Evolutionary conservation across 2,113 vertebrate species (phyloP), one percentile per base, ranked within the genome.

Genomic region (Paraplagusia blochii): DNA sequence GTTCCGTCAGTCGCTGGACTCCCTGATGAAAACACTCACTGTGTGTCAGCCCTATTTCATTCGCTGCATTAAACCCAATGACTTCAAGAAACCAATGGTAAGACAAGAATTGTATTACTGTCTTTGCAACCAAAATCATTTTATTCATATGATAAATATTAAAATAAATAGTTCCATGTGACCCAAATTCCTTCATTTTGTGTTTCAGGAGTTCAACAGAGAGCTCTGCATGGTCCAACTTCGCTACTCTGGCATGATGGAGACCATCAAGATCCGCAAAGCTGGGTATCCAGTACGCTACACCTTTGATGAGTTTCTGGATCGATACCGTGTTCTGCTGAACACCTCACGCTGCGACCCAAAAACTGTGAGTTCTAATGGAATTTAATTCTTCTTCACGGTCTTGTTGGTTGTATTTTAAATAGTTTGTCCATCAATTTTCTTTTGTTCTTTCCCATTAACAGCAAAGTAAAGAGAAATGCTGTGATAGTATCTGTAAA

Each of bases 31-130:
- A 87, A 93, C 94, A 14, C 87, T 99, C 69, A 84, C 84, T 9
- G 84, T 47, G 12, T 96, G 95, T 70, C 93, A 99, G 83, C 97
- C 97, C 0, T 97, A 92, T 70, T 99, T 99, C 69, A 85, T 99
- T 39, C 97, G 96, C 73, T 99, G 97, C 85, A 93, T 99, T 74
- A 99, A 99, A 80, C 96, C 97, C 60, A 99, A 99, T 1, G 93
- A 97, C 73, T 92, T 87, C 85, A 98, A 99, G 90, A 97, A 94
- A 82, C 94, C 96, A 0, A 80, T 93, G 95, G 97, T 99, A 90
- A 90, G 11, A 61, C 14, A 39, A 5, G 22, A n/a, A n/a, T 11
- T 11, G 22, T 1, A 1, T 4, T 29, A n/a, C n/a, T 29, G 22
- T 9, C 35, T 52, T n/a, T 19, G n/a, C 45, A 47, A 5, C 17